Percentiles rank a stretch among this genome's conserved stretches.
These are phyloP conservation scores for Uromys caudimaculatus DNA, from an alignment of 2,797 vertebrate species.

Conservation along the genomic window DNA sequence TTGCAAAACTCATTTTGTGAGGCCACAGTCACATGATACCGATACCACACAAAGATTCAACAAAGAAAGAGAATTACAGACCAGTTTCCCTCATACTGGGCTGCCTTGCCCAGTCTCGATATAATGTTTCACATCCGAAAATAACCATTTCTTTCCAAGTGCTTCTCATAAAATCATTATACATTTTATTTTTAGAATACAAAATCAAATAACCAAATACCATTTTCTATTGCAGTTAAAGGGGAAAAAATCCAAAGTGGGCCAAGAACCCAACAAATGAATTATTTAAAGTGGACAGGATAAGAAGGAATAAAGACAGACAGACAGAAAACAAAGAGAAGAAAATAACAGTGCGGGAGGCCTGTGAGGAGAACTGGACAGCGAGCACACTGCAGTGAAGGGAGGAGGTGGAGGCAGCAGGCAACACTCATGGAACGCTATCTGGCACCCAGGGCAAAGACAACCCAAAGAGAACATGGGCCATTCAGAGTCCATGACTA, in stretches of 20 bases:
- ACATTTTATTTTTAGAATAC: conserved; percentile 7
- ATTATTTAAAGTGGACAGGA: background rate
- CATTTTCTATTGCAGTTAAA: background rate
- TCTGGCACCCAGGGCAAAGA: background rate
- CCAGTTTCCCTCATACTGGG: background rate
- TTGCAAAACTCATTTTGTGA: background rate
- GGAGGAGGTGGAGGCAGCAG: background rate
- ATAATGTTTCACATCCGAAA: background rate
- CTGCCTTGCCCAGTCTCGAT: background rate
- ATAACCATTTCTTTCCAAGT: background rate
- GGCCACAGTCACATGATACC: background rate
- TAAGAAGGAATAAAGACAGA: background rate
- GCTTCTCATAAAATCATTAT: background rate
- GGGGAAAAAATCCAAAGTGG: background rate
- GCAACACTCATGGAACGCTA: background rate
- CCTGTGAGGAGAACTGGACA: background rate
- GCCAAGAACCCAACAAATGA: background rate
- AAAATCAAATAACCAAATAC: conserved; percentile 15
- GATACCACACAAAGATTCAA: background rate
- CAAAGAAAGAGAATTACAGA: background rate
- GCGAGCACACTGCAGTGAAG: background rate
- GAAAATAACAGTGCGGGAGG: background rate
- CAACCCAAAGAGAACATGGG: background rate
- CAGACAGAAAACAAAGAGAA: background rate
- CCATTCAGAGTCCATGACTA: background rate